Conservation (phyloP, 2,888 invertebrate species). For the Tortricodes alternella region DNA sequence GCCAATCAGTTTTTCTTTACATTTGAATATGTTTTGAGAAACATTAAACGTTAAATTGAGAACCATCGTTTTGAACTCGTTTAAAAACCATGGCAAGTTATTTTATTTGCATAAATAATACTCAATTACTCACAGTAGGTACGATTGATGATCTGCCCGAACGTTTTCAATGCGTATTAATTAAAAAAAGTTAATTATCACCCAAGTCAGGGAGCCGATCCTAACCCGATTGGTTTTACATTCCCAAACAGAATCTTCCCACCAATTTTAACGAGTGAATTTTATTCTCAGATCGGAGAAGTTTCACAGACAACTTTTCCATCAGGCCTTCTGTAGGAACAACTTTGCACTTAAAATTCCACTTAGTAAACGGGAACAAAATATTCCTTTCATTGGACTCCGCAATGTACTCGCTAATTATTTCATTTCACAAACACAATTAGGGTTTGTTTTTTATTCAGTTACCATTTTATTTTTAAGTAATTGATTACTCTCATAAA, state of each 20-base stretch:
- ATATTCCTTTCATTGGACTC: conserved; percentile 53
- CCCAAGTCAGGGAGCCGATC: conserved; percentile 19
- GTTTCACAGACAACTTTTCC: conserved; percentile 59
- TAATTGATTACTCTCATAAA: too few species aligned
- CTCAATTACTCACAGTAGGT: neutral
- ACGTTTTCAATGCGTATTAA: conserved; percentile 14
- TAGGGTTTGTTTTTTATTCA: conserved; percentile 41
- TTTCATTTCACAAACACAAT: conserved; percentile 52
- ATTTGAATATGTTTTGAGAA: too few species aligned
- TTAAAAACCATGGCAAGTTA: neutral
- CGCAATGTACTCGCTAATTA: conserved; percentile 42
- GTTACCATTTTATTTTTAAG: conserved; percentile 37
- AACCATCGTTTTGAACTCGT: too few species aligned
- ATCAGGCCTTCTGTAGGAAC: conserved; percentile 57
- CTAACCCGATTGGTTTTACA: conserved; percentile 53
- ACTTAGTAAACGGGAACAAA: conserved; percentile 39
- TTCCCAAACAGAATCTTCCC: conserved; percentile 49
- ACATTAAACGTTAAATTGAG: too few species aligned
- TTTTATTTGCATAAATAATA: conserved; percentile 1
- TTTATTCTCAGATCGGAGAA: conserved; percentile 49
- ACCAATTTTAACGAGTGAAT: conserved; percentile 50
- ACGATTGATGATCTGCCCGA: conserved; percentile 3
- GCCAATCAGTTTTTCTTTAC: too few species aligned
- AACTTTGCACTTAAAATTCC: conserved; percentile 65
- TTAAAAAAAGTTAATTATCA: conserved; percentile 29